These are phyloP conservation scores for Aphidius gifuensis DNA, from an alignment of 1,140 invertebrate species.

Conservation along the genomic window DNA sequence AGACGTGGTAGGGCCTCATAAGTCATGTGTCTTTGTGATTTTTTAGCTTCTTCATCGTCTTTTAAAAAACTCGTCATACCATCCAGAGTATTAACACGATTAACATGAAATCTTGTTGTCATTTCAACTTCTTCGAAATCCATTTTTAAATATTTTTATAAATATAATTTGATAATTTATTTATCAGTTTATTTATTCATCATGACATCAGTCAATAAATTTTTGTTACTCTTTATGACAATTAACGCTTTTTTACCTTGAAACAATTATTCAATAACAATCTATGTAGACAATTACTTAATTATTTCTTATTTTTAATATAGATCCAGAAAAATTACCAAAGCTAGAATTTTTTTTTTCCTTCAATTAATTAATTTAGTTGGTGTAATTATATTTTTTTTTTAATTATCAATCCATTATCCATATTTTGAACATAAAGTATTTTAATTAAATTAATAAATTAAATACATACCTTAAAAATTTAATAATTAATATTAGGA, in stretches of 20 bases:
- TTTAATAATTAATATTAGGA: too few species aligned
- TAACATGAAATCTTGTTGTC: conserved; percentile 60
- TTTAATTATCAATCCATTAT: too few species aligned
- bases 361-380: too few species aligned
- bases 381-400: too few species aligned
- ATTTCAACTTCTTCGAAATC: conserved; percentile 47
- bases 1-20: conserved; percentile 85
- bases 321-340: conserved; percentile 30
- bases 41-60: conserved; percentile 49
- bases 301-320: conserved; percentile 40
- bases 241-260: conserved; percentile 31
- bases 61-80: conserved; percentile 46
- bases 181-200: too few species aligned
- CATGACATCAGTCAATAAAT: background rate
- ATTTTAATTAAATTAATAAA: too few species aligned
- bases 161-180: background rate
- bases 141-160: conserved; percentile 13
- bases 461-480: too few species aligned
- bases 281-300: conserved; percentile 46
- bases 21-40: conserved; percentile 74
- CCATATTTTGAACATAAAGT: too few species aligned
- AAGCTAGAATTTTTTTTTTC: background rate
- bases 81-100: conserved; percentile 56
- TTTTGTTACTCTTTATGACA: conserved; percentile 25
- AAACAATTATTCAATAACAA: conserved; percentile 43